Conservation (phyloP, 2,797 vertebrate genomes). For the Clarias laeviceps region DNA sequence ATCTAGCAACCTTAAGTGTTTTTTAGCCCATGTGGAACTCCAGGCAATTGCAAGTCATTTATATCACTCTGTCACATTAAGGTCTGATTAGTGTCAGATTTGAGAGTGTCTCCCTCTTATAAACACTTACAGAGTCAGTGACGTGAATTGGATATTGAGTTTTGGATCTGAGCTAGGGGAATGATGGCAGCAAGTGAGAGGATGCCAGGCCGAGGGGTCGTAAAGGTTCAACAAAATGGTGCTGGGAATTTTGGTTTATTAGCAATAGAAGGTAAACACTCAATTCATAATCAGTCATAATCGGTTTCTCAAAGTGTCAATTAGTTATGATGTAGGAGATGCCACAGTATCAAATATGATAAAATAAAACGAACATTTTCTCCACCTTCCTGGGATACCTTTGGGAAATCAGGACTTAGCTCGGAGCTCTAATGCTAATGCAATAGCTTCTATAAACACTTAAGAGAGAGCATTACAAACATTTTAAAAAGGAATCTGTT, state of each 20-base stretch:
- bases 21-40: not conserved
- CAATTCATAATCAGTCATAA: not conserved
- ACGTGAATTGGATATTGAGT: not conserved
- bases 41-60: constrained; percentile 1
- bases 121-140: not conserved
- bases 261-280: not conserved
- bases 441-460: not conserved
- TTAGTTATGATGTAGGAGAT: not conserved
- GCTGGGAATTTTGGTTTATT: not conserved
- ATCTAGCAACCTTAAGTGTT: constrained; percentile 8
- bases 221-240: not conserved
- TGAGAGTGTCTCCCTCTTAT: not conserved
- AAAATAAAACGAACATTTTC: not conserved
- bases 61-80: constrained; percentile 1
- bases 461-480: not conserved
- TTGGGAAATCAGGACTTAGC: not conserved
- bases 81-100: not conserved
- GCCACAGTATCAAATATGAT: not conserved
- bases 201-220: constrained; percentile 28
- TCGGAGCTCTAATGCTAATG: not conserved
- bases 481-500: not conserved
- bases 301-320: not conserved
- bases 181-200: constrained; percentile 17
- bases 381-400: not conserved
- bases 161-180: not conserved